These are phyloP conservation scores for Lycaena phlaeas DNA, from an alignment of 2,888 invertebrate species.

Conservation along the genomic window DNA sequence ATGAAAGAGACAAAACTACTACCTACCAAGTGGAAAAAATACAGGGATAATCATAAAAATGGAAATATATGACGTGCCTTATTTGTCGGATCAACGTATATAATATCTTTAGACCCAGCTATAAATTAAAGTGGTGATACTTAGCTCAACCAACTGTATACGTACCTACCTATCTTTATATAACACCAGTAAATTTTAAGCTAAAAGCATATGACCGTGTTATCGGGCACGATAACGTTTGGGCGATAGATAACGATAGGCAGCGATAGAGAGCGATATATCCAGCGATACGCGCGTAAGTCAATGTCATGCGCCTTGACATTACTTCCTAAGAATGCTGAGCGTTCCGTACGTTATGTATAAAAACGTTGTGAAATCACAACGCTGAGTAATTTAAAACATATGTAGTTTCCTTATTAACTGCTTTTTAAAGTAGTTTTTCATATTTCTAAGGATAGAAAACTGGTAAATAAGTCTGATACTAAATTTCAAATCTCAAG, in stretches of 20 bases:
- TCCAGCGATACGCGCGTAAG: not conserved
- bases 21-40: too few species aligned
- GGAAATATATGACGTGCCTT: too few species aligned
- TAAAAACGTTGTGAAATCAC: not conserved
- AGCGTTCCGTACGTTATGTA: not conserved
- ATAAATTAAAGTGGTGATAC: not conserved
- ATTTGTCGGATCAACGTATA: not conserved
- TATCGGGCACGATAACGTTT: slow-evolving; percentile 4
- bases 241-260: not conserved
- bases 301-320: slow-evolving; percentile 5
- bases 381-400: not conserved
- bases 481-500: too few species aligned
- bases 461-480: too few species aligned
- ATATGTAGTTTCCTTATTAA: too few species aligned
- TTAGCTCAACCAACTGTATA: not conserved
- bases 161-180: not conserved
- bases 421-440: too few species aligned
- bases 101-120: not conserved
- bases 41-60: too few species aligned
- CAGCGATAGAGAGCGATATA: not conserved
- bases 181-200: not conserved
- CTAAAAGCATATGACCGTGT: slow-evolving; percentile 1
- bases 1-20: too few species aligned
- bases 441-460: too few species aligned
- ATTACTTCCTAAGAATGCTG: slow-evolving; percentile 1